Conservation (phyloP, 2,888 invertebrate genomes). For the Orchestes rusci region DNA sequence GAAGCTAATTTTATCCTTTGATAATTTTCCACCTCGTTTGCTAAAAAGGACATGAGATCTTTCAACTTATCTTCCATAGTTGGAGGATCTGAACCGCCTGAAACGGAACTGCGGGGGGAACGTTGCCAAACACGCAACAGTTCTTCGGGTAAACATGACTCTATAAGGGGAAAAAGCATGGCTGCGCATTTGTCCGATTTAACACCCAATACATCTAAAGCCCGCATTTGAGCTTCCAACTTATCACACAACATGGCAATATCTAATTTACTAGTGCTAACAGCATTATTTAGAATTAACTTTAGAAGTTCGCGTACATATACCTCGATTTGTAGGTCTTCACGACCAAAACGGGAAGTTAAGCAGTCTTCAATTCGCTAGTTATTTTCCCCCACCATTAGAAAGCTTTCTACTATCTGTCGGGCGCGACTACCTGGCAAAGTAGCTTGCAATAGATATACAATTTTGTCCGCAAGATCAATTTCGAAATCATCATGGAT, state of each 20-base stretch:
- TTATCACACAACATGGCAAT: constrained; percentile 25
- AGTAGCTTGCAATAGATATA: too few relatives aligned
- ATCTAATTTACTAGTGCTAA: constrained; percentile 14
- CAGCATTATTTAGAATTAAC: constrained; percentile 29
- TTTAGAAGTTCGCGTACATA: constrained; percentile 33
- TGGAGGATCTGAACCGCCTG: background rate
- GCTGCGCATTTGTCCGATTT: constrained; percentile 31
- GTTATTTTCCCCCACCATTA: too few relatives aligned
- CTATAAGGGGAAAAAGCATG: constrained; percentile 33
- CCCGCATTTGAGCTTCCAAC: too few relatives aligned
- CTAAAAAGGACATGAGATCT: constrained; percentile 24
- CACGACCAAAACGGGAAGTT: constrained; percentile 31
- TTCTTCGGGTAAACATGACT: constrained; percentile 31
- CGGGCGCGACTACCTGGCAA: too few relatives aligned
- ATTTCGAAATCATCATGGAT: too few relatives aligned
- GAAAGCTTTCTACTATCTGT: too few relatives aligned
- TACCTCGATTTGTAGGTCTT: constrained; percentile 32
- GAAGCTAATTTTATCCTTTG: constrained; percentile 25
- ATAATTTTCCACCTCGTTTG: constrained; percentile 28
- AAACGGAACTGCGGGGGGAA: constrained; percentile 1
- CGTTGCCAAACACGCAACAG: constrained; percentile 30
- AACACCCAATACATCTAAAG: constrained; percentile 29
- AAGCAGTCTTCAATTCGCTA: constrained; percentile 23
- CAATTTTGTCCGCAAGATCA: too few relatives aligned
- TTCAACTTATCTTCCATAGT: constrained; percentile 9